Conservation (phyloP, 2,888 invertebrate genomes). For the Autographa pulchrina region DNA sequence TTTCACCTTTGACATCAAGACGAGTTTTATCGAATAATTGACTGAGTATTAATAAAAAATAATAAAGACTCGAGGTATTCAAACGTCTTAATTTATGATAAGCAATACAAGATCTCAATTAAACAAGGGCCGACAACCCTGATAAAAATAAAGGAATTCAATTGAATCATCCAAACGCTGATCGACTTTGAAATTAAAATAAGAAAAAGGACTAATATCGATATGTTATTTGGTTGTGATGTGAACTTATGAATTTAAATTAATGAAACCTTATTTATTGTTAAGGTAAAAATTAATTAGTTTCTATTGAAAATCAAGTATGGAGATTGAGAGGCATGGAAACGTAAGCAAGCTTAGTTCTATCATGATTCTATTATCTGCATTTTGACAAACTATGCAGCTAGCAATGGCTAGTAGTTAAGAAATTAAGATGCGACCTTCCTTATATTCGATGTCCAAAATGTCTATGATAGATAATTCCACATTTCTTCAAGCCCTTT, state of each 20-base stretch:
- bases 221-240: not conserved
- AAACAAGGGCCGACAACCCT: constrained; percentile 29
- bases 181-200: constrained; percentile 16
- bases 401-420: too few species aligned
- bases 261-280: not conserved
- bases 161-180: constrained; percentile 21
- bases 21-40: not conserved
- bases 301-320: not conserved
- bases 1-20: not conserved
- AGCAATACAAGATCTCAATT: constrained; percentile 32
- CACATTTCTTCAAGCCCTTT: too few species aligned
- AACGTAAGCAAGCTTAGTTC: too few species aligned
- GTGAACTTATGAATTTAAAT: not conserved
- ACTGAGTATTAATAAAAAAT: not conserved
- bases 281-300: not conserved
- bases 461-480: too few species aligned
- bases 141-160: constrained; percentile 20
- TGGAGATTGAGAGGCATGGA: too few species aligned
- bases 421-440: too few species aligned
- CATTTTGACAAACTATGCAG: too few species aligned
- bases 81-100: not conserved
- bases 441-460: too few species aligned
- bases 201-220: not conserved
- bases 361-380: too few species aligned
- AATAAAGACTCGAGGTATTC: not conserved